Evolutionary conservation across 2,797 vertebrate genomes (phyloP), one percentile per base, ranked within the genome.

Genomic region (Antrozous pallidus): DNA sequence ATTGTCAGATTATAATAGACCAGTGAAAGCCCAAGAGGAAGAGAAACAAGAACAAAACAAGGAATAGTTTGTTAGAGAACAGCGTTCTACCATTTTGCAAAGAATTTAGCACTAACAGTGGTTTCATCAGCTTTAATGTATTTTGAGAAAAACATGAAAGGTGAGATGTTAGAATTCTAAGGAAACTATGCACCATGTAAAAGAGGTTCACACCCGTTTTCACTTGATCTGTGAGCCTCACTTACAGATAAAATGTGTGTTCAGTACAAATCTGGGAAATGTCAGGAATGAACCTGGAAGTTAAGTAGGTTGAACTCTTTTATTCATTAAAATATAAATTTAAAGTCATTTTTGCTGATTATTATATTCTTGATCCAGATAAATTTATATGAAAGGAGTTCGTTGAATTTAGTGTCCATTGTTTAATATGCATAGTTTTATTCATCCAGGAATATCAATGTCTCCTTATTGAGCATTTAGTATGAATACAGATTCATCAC

Each of bases 201-300:
- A 91, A 92, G 75, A 90, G 38, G 22, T 75, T 81, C 42, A 28
- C 71, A 81, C 42, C 82, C 87, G 84, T 96, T 92, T 77, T 92
- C 82, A 81, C 88, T 96, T 93, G 71, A 87, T 95, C 69, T 84
- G 82, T 18, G 69, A 89, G 40, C 40, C 65, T 85, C 45, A 36
- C 67, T 86, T 75, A 63, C 86, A 54, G 70, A 81, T 78, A 70
- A 94, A 96, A 88, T 0, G 0, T 89, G 20, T 94, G 91, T 92
- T 81, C 54, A 63, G 77, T 83, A 78, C 20, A 73, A 78, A 38
- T 67, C 45, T 93, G 92, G 31, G 77, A 92, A 93, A 95, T 87
- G 75, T 91, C 94, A 94, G 89, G 93, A 95, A 63, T 63, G 65
- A 88, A 93, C 22, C 56, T 94, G 33, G 47, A 85, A 67, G 20